These are phyloP conservation scores for Lampropteryx suffumata DNA, from an alignment of 2,888 invertebrate genomes.

Conservation along the genomic window DNA sequence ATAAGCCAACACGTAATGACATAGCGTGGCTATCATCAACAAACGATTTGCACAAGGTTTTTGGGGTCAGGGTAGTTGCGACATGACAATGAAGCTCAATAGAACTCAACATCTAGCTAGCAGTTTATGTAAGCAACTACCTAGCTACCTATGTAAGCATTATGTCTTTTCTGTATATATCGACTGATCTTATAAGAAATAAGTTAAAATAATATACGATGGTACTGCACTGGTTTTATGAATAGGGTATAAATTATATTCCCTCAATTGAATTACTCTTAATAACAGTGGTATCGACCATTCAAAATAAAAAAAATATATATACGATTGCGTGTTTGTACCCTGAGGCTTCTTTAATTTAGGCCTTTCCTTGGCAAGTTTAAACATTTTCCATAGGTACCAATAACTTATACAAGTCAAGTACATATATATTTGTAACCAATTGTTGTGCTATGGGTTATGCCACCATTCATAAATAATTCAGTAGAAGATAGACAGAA, in stretches of 20 bases:
- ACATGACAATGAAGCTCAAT: conserved; percentile 30
- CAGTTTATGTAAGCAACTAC: too few species aligned
- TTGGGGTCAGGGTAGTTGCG: conserved; percentile 34
- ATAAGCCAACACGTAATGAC: conserved; percentile 26
- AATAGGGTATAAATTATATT: conserved; percentile 33
- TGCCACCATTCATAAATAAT: too few species aligned
- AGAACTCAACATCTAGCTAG: conserved; percentile 6
- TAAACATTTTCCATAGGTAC: too few species aligned
- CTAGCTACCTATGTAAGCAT: background rate
- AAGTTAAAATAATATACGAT: background rate
- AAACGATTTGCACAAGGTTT: conserved; percentile 36
- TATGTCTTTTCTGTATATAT: background rate
- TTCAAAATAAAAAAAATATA: background rate
- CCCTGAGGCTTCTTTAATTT: too few species aligned
- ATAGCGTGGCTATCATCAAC: conserved; percentile 27
- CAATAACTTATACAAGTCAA: too few species aligned
- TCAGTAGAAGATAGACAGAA: background rate
- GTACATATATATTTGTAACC: too few species aligned
- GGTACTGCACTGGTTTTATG: conserved; percentile 29
- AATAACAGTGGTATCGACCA: conserved; percentile 25
- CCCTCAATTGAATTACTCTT: conserved; percentile 34
- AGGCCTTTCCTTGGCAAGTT: too few species aligned
- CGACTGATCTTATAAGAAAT: background rate
- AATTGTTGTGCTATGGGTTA: too few species aligned
- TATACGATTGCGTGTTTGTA: too few species aligned